Evolutionary conservation across 2,888 invertebrate species (phyloP).

Genomic region (Eupithecia inturbata): DNA sequence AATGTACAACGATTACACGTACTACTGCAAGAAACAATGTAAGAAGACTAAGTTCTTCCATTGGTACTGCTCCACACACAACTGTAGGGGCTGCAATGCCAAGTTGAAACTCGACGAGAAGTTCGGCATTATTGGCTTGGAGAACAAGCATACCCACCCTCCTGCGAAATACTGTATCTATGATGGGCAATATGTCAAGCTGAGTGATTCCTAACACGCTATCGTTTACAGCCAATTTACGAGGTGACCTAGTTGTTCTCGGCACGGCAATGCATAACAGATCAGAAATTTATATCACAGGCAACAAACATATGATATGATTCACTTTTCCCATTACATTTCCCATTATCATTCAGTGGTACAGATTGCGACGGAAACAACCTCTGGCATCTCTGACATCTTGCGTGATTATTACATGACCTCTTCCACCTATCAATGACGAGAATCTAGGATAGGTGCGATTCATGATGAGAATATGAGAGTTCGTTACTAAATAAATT

Average conservation of each 20-base stretch:
- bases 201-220: slow-evolving; percentile 37
- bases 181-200: slow-evolving; percentile 66
- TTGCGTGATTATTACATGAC: neutral
- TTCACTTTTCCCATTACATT: no score
- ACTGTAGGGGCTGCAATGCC: slow-evolving; percentile 72
- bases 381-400: no score
- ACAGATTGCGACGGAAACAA: neutral
- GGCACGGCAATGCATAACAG: neutral
- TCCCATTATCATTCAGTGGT: neutral
- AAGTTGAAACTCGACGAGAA: slow-evolving; percentile 67
- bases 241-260: neutral
- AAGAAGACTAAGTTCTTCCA: slow-evolving; percentile 66
- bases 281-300: neutral
- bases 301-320: neutral
- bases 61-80: slow-evolving; percentile 77
- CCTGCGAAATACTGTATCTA: slow-evolving; percentile 68
- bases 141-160: slow-evolving; percentile 66
- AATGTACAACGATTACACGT: slow-evolving; percentile 71
- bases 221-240: neutral
- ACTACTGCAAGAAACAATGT: slow-evolving; percentile 72
- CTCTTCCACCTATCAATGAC: neutral
- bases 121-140: slow-evolving; percentile 59
- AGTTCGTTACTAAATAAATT: no score
- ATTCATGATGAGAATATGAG: no score
- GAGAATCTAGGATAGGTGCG: no score